Evolutionary conservation across 1,140 invertebrate species (phyloP), one percentile per base, ranked within the genome.

Genomic region (Anastrepha ludens): DNA sequence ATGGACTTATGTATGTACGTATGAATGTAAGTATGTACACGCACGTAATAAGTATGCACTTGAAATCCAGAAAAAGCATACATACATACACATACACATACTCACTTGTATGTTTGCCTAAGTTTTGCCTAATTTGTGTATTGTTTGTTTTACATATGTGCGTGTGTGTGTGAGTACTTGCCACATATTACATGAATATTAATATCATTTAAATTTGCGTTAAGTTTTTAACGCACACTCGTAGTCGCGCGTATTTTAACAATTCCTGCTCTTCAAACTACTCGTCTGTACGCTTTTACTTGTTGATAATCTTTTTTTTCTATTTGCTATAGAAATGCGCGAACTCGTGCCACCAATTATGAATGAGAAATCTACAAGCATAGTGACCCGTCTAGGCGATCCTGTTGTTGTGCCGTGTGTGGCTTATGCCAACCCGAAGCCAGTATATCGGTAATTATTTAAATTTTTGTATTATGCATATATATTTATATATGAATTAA

Each of bases 401-500:
- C 94, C 94, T 15, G 93, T 95, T 11, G 95, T 96, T 39, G 92
- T 96, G 58, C 95, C 96, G 5, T 96, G 96, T 92, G 95, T 96
- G 62, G 95, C 95, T 47, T 95, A 95, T 89, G 95, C 94, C 13
- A 95, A 95, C 90, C 95, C 95, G 39, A 94, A 94, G 11, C 94
- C 95, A 15, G 92, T 91, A 0, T 95, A 95, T 92, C 95, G 94
- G 95, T 95, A 93, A 94, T 92, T 88, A 87, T 78, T 55, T 0
- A 55, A 6, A 2, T 55, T 11, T 55, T 55, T 55, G n/a, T 2
- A 55, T 55, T 55, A 11, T 55, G 11, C 6, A 55, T 11, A 55
- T 55, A 55, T 55, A 55, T 55, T 55, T 55, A 55, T 11, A 55
- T 55, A 55, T 11, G 29, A 29, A 0, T 29, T 29, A 29, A 29